Evolutionary conservation across 2,888 invertebrate species (phyloP).

Genomic region (Aphidius colemani): DNA sequence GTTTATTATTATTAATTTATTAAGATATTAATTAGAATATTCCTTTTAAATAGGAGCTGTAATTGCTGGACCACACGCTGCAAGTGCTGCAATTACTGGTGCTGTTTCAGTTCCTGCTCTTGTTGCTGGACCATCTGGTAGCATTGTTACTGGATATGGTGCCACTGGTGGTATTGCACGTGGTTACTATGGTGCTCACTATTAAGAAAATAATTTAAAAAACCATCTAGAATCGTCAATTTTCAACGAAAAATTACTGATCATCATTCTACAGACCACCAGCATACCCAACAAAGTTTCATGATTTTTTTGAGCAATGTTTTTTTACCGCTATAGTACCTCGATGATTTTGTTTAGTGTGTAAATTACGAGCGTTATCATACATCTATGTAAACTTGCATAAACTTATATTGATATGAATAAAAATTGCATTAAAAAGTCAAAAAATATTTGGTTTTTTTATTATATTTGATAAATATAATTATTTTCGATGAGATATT

Average conservation of each 20-base stretch:
- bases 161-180: constrained; percentile 46
- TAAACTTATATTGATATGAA: constrained; percentile 33
- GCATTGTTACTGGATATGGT: constrained; percentile 49
- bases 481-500: too few species aligned
- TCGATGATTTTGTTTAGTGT: constrained; percentile 39
- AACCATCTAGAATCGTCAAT: background rate
- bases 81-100: constrained; percentile 50
- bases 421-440: constrained; percentile 48
- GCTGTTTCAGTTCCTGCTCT: constrained; percentile 52
- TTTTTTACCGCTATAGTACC: constrained; percentile 50
- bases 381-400: constrained; percentile 35
- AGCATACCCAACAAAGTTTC: constrained; percentile 35
- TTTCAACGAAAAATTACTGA: too few species aligned
- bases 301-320: constrained; percentile 45
- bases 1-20: background rate
- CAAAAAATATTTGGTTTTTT: constrained; percentile 12
- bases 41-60: constrained; percentile 42
- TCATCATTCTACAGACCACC: background rate
- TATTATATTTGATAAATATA: background rate
- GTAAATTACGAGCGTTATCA: constrained; percentile 42
- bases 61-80: constrained; percentile 50
- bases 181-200: constrained; percentile 36
- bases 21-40: background rate
- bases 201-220: constrained; percentile 42
- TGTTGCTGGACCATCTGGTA: constrained; percentile 56